Evolutionary conservation across 1,140 invertebrate genomes (phyloP).

Genomic region (Monomorium pharaonis): DNA sequence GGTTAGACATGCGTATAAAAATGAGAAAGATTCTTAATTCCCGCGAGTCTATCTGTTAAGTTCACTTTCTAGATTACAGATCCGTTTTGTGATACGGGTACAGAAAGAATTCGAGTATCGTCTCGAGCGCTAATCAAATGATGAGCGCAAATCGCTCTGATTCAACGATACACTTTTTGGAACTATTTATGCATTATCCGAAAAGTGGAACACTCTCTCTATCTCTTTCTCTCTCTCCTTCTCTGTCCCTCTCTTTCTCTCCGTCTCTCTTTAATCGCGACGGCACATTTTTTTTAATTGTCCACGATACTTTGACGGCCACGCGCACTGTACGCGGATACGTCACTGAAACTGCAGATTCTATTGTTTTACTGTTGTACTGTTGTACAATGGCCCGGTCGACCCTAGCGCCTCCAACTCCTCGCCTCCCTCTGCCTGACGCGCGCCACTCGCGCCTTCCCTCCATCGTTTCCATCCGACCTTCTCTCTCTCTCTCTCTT

Average conservation of each 20-base stretch:
- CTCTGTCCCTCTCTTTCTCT: neutral
- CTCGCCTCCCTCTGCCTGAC: constrained; percentile 68
- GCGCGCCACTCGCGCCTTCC: constrained; percentile 52
- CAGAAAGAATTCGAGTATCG: neutral
- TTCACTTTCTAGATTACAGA: neutral
- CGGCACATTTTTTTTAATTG: neutral
- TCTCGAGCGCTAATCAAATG: neutral
- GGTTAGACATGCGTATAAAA: neutral
- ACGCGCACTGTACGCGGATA: constrained; percentile 54
- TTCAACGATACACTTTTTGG: neutral
- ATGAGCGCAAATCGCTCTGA: neutral
- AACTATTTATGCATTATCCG: neutral
- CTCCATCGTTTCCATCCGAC: constrained; percentile 35
- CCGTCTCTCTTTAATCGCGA: neutral
- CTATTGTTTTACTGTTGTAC: constrained; percentile 83
- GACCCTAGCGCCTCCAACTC: constrained; percentile 78
- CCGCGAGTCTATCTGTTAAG: too few species aligned
- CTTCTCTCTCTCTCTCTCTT: constrained; percentile 38
- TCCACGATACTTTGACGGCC: neutral
- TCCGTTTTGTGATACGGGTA: neutral
- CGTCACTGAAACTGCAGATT: constrained; percentile 76
- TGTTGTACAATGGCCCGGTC: constrained; percentile 79
- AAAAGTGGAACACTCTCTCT: constrained; percentile 3
- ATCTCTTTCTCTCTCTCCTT: neutral
- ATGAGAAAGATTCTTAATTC: neutral